These are phyloP conservation scores for Acromyrmex charruanus DNA, from an alignment of 1,140 invertebrate species.

Conservation along the genomic window DNA sequence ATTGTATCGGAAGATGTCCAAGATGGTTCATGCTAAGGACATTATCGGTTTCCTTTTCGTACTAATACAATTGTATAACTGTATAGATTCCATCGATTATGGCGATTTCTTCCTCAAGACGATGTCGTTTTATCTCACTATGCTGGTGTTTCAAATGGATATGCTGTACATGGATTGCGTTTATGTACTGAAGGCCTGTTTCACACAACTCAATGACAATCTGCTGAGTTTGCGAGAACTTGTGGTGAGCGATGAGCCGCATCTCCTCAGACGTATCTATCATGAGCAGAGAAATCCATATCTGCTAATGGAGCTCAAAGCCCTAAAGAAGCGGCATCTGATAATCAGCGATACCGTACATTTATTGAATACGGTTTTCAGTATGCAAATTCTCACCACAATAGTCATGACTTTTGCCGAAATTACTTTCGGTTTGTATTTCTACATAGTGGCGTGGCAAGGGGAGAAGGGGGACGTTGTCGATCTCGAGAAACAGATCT, in stretches of 20 bases:
- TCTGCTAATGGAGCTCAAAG: conserved; percentile 78
- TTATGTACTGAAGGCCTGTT: conserved; percentile 76
- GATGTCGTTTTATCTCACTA: conserved; percentile 62
- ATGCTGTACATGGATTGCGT: conserved; percentile 80
- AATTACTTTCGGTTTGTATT: conserved; percentile 82
- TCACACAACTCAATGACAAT: conserved; percentile 76
- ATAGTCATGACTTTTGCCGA: conserved; percentile 80
- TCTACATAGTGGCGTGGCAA: conserved; percentile 73
- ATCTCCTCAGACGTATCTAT: conserved; percentile 74
- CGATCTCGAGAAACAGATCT: conserved; percentile 74
- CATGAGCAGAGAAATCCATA: conserved; percentile 78
- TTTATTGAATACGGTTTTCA: conserved; percentile 78
- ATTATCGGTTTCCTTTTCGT: conserved; percentile 76
- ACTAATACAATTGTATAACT: conserved; percentile 40
- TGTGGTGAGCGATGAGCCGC: conserved; percentile 70
- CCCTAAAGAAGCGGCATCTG: conserved; percentile 78
- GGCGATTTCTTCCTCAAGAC: conserved; percentile 22
- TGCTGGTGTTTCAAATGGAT: conserved; percentile 77
- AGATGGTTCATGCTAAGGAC: conserved; percentile 78
- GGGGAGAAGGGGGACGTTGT: background rate
- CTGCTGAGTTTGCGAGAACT: conserved; percentile 68
- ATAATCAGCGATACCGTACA: conserved; percentile 78
- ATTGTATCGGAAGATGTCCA: conserved; percentile 70
- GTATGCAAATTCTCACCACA: conserved; percentile 73
- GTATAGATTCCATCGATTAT: background rate